These are phyloP conservation scores for Branchipolynoe longqiensis DNA, from an alignment of 2,888 invertebrate species.

Conservation along the genomic window DNA sequence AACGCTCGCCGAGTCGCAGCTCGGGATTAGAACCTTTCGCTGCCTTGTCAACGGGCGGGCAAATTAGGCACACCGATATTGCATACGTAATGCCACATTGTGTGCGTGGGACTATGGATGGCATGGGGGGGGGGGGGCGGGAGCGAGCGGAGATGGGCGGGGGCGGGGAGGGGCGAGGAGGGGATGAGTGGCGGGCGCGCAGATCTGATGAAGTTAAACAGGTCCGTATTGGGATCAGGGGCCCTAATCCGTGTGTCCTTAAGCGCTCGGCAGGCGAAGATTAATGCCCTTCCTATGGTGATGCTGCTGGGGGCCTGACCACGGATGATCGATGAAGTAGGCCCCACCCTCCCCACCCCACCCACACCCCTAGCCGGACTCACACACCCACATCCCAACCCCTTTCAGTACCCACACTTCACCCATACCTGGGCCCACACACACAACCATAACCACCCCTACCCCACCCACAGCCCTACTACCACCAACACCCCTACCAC, in stretches of 20 bases:
- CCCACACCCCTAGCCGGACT: no score
- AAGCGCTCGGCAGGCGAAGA: background rate
- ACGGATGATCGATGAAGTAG: no score
- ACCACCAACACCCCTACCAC: no score
- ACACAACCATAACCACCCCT: no score
- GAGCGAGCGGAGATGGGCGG: background rate
- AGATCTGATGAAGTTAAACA: background rate
- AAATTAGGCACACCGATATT: background rate
- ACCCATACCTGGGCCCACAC: no score
- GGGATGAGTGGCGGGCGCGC: no score
- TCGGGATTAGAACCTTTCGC: background rate
- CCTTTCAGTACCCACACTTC: no score
- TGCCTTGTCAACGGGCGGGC: background rate
- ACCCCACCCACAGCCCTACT: no score
- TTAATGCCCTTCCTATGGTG: background rate
- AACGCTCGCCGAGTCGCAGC: background rate
- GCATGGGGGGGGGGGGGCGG: background rate
- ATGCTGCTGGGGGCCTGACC: no score
- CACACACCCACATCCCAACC: no score
- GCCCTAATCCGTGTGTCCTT: background rate
- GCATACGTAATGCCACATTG: background rate
- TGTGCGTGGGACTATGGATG: background rate
- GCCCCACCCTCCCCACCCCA: no score
- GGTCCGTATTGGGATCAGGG: background rate
- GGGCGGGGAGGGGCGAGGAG: background rate